A percentile compares a stretch with the other conserved stretches of the same genome.
Conservation (phyloP, 2,797 vertebrate genomes). For the Platyrinchus mystaceus region DNA sequence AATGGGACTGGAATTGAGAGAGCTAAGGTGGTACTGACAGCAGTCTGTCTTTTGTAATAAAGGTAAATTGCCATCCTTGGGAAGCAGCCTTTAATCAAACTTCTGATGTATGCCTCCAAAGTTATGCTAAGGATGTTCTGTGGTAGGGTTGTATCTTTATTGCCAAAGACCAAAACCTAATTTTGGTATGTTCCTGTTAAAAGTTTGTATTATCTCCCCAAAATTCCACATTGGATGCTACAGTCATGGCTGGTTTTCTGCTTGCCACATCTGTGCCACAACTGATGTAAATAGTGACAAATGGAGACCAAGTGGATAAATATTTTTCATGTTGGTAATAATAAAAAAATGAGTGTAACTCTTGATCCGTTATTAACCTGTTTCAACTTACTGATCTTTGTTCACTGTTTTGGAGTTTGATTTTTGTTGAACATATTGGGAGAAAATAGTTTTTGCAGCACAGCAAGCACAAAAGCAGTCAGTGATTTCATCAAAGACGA, state of each 20-base stretch:
- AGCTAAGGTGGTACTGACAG: not conserved
- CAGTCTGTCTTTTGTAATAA: not conserved
- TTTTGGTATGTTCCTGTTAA: not conserved
- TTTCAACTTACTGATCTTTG: not conserved
- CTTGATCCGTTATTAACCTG: not conserved
- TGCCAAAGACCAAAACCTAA: not conserved
- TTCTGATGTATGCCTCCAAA: not conserved
- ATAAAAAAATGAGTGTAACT: not conserved
- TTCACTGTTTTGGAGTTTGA: not conserved
- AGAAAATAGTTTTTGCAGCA: constrained; percentile 1
- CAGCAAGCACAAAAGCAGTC: not conserved
- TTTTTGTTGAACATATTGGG: not conserved
- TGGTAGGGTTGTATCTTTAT: not conserved
- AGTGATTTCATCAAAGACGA: not conserved
- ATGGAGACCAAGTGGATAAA: not conserved
- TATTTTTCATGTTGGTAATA: not conserved
- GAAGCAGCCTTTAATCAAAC: not conserved
- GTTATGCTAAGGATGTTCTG: not conserved
- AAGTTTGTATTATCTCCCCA: not conserved
- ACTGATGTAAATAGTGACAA: not conserved
- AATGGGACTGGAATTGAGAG: not conserved
- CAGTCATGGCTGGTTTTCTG: not conserved
- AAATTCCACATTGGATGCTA: not conserved
- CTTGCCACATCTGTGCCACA: not conserved
- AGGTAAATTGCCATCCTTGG: not conserved